Evolutionary conservation across 2,113 vertebrate species (phyloP), one percentile per base, ranked within the genome.

Genomic region (Pycnonotus jocosus): DNA sequence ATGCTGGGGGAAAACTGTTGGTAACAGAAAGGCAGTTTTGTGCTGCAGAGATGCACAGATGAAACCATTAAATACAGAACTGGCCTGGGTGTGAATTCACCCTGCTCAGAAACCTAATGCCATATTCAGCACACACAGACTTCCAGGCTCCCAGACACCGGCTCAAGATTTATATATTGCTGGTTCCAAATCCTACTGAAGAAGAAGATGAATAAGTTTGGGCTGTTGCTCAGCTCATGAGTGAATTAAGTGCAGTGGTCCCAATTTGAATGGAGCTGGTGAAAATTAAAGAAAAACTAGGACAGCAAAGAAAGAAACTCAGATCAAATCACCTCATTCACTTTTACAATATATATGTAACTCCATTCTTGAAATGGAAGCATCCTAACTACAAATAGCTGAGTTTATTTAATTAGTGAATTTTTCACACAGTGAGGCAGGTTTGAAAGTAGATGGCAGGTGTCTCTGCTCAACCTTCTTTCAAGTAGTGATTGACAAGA

Each of bases 391-490:
- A 51, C 66, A 91, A 69, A 87, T 88, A 88, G 9, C 12, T 35
- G 66, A 58, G 12, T 70, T 96, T 91, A 22, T 73, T 40, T 89
- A 40, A 92, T 94, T 74, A 77, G 16, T 40, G 53, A 65, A 38
- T 87, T 92, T 83, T 91, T 95, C 90, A 57, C 80, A 86, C 60
- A 92, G 64, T 69, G 25, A 92, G 42, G 44, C 23, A 82, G 45
- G 42, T 83, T 61, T 90, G 72, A 97, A 97, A 92, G 87, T 57
- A 93, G 51, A 92, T 92, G 37, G 84, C 94, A 97, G 58, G 62
- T 93, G 77, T 84, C 22, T 44, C 28, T 47, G 71, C 37, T 88
- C 58, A 88, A 76, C 30, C 73, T 88, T 83, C 88, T 93, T 81
- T 65, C 74, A 80, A 57, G 54, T 35, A 80, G 28, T 88, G 65